phyloP scores from a whole-genome alignment of 2,888 invertebrate species.

The Ferrisia virgata region DNA sequence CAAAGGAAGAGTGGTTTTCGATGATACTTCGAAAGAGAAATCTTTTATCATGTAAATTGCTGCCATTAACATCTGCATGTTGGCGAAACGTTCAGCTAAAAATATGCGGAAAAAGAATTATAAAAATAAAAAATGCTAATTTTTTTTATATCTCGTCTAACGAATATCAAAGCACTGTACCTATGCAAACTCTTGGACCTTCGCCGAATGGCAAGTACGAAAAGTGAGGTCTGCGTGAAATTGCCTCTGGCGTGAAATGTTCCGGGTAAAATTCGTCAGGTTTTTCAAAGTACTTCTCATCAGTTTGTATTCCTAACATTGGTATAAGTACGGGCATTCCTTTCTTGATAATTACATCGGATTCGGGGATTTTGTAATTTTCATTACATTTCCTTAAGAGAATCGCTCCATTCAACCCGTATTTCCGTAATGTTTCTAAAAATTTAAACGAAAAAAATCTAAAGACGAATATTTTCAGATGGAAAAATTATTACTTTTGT shows the following conservation, averaged over 20 bases:
- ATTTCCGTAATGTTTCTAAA: slow-evolving; percentile 55
- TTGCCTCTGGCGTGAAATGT: slow-evolving; percentile 53
- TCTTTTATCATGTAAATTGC: slow-evolving; percentile 9
- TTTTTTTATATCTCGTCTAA: too few species aligned
- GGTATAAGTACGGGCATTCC: slow-evolving; percentile 53
- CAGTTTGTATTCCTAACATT: slow-evolving; percentile 53
- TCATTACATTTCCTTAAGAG: slow-evolving; percentile 52
- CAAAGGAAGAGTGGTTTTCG: neutral
- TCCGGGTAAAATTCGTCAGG: slow-evolving; percentile 56
- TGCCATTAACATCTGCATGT: slow-evolving; percentile 30
- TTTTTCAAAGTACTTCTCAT: slow-evolving; percentile 54
- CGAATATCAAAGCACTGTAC: too few species aligned
- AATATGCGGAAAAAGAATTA: too few species aligned
- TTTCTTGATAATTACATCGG: slow-evolving; percentile 51
- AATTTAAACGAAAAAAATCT: too few species aligned
- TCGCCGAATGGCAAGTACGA: slow-evolving; percentile 53
- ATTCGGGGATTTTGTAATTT: slow-evolving; percentile 51
- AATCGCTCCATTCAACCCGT: slow-evolving; percentile 54
- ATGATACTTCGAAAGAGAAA: slow-evolving; percentile 29
- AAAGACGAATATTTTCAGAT: too few species aligned
- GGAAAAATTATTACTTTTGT: neutral
- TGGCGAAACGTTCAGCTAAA: slow-evolving; percentile 38
- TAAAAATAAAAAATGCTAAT: too few species aligned
- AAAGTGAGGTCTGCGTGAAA: slow-evolving; percentile 51
- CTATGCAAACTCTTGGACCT: slow-evolving; percentile 54